Conservation (phyloP, 2,888 invertebrate species). For the Yponomeuta evonymella region DNA sequence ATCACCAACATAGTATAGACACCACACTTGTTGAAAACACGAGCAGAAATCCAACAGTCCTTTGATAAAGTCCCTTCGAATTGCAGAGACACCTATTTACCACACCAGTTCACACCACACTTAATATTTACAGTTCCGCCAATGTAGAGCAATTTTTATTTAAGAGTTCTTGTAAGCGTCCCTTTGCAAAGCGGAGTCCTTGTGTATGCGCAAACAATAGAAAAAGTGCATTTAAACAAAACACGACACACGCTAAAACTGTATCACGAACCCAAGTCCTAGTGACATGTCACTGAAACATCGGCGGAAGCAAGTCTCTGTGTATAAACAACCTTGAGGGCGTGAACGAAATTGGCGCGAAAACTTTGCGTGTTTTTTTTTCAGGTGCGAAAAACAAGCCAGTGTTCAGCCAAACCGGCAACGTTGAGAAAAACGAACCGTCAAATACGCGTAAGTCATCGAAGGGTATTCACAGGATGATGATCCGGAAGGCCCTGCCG, state of each 20-base stretch:
- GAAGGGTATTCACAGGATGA: not conserved
- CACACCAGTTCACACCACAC: not conserved
- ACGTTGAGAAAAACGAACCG: not conserved
- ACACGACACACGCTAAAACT: not conserved
- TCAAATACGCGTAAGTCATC: constrained; percentile 4
- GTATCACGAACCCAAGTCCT: not conserved
- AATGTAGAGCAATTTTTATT: too few species aligned
- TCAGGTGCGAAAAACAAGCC: not conserved
- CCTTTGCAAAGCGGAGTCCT: not conserved
- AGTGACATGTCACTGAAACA: not conserved
- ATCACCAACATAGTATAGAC: constrained; percentile 62
- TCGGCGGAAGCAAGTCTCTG: not conserved
- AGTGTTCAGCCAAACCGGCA: not conserved
- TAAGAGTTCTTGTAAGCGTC: not conserved
- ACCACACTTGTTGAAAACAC: constrained; percentile 2
- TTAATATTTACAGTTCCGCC: not conserved
- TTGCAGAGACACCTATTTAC: not conserved
- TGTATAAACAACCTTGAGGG: not conserved
- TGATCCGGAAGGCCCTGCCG: not conserved
- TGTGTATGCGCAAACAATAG: not conserved
- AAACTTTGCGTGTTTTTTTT: not conserved
- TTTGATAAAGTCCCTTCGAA: not conserved
- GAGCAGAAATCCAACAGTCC: not conserved
- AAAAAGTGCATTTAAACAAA: not conserved
- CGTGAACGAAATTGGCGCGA: not conserved